Evolutionary conservation across 30 jellyfish, hydroid and myxozoan genomes (phyloP).

Genomic region (Hydractinia echinata): DNA sequence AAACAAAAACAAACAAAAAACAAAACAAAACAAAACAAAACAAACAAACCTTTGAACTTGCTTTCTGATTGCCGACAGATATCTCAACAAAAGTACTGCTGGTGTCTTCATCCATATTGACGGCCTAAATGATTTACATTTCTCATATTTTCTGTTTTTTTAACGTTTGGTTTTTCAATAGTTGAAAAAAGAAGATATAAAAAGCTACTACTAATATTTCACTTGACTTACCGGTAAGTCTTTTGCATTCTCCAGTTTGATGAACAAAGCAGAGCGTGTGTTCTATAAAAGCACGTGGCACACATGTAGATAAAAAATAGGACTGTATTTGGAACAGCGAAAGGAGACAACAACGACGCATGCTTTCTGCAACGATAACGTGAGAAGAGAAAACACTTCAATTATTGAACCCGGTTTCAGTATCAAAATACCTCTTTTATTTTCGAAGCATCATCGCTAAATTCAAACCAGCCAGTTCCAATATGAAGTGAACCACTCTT

Average conservation of each 20-base stretch:
- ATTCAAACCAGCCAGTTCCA: constrained; percentile 48
- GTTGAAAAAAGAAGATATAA: neutral
- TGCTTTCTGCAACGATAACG: too few species aligned
- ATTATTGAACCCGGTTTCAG: too few species aligned
- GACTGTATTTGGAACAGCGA: neutral
- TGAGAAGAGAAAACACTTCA: too few species aligned
- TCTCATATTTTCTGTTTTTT: neutral
- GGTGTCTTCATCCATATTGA: constrained; percentile 49
- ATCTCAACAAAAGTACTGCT: constrained; percentile 63
- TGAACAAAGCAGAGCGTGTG: constrained; percentile 57
- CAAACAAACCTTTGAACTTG: constrained; percentile 55
- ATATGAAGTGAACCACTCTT: constrained; percentile 59
- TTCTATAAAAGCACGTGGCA: neutral
- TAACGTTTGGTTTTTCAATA: neutral
- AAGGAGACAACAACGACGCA: neutral
- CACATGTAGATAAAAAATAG: neutral
- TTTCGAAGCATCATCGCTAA: constrained; percentile 56
- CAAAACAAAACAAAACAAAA: too few species aligned
- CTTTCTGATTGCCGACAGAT: constrained; percentile 68
- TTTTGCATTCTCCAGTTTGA: constrained; percentile 62
- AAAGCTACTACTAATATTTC: neutral
- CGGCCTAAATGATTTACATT: constrained; percentile 28
- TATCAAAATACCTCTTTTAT: constrained; percentile 32
- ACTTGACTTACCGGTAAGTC: constrained; percentile 54
- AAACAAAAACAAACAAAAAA: too few species aligned